Evolutionary conservation across 2,797 vertebrate species (phyloP).

Genomic region (Calcarius lapponicus): DNA sequence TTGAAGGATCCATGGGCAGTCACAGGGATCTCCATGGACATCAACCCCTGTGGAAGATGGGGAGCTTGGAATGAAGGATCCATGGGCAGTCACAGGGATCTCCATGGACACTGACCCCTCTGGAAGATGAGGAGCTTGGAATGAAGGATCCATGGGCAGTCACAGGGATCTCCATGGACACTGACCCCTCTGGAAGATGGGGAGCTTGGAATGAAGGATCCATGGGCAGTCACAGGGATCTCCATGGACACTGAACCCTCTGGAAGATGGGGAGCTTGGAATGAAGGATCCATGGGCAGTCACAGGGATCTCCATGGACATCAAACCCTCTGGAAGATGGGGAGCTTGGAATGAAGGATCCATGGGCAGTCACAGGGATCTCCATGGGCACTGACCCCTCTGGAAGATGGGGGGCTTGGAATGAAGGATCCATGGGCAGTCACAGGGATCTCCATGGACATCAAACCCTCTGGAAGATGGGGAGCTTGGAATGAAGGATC

Average conservation of each 20-base stretch:
- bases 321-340: too few relatives aligned
- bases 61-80: background rate
- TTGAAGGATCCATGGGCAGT: too few relatives aligned
- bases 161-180: background rate
- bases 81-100: background rate
- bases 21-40: too few relatives aligned
- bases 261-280: background rate
- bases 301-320: background rate
- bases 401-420: background rate
- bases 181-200: background rate
- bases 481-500: background rate
- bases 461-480: background rate
- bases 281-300: background rate
- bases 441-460: too few relatives aligned
- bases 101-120: background rate
- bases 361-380: too few relatives aligned
- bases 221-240: background rate
- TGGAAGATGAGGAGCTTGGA: background rate
- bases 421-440: too few relatives aligned
- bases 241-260: background rate
- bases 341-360: too few relatives aligned
- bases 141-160: background rate
- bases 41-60: background rate
- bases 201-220: too few relatives aligned
- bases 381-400: too few relatives aligned